These are phyloP conservation scores for Melikaiella ostensackeni DNA, from an alignment of 2,888 invertebrate genomes.

Conservation along the genomic window DNA sequence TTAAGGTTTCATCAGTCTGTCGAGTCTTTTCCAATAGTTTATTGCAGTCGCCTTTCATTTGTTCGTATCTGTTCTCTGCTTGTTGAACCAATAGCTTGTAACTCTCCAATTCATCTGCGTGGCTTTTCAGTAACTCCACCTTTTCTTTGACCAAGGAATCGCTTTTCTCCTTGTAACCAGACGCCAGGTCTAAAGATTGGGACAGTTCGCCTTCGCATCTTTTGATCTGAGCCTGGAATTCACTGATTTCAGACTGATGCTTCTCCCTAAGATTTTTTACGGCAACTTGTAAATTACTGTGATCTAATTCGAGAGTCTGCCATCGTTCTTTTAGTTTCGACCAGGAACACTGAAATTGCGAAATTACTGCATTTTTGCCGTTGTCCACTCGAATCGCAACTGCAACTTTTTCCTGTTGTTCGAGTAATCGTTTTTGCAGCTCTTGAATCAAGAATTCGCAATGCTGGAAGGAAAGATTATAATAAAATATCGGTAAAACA, in stretches of 20 bases:
- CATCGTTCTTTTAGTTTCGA: slow-evolving; percentile 78
- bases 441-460: slow-evolving; percentile 88
- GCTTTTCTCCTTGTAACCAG: slow-evolving; percentile 74
- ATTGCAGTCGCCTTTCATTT: slow-evolving; percentile 65
- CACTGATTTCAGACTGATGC: slow-evolving; percentile 78
- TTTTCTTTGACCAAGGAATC: slow-evolving; percentile 71
- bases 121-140: slow-evolving; percentile 67
- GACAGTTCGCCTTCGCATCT: slow-evolving; percentile 85
- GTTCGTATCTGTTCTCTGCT: slow-evolving; percentile 69
- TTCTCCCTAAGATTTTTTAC: slow-evolving; percentile 78
- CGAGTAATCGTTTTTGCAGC: slow-evolving; percentile 85
- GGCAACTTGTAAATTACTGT: slow-evolving; percentile 72
- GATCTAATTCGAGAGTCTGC: slow-evolving; percentile 73
- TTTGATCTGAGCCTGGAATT: slow-evolving; percentile 79
- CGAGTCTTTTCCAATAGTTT: slow-evolving; percentile 67
- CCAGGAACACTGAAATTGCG: slow-evolving; percentile 83
- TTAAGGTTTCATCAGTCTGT: slow-evolving; percentile 66
- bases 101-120: slow-evolving; percentile 72
- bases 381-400: slow-evolving; percentile 88
- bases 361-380: slow-evolving; percentile 85
- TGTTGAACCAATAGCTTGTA: slow-evolving; percentile 70
- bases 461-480: slow-evolving; percentile 79
- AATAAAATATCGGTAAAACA: slow-evolving; percentile 17
- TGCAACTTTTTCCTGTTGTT: slow-evolving; percentile 88
- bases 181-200: slow-evolving; percentile 83